Conservation (phyloP, 1,140 invertebrate species). For the Hetaerina americana region DNA sequence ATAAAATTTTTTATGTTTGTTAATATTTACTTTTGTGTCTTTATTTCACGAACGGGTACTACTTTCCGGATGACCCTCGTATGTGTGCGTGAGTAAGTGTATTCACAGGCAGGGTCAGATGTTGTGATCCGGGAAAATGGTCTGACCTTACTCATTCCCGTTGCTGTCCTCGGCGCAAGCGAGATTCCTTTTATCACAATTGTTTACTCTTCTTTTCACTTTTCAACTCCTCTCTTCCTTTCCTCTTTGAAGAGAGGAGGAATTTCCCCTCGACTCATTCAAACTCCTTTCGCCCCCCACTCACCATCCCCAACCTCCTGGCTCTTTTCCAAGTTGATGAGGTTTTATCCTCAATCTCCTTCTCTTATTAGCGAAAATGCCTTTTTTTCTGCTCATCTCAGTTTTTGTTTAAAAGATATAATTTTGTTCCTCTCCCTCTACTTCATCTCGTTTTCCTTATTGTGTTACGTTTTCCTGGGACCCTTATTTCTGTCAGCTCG, state of each 20-base stretch:
- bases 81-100: no score
- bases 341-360: not conserved
- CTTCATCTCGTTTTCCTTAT: not conserved
- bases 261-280: not conserved
- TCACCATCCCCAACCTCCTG: no score
- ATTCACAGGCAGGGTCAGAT: no score
- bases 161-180: no score
- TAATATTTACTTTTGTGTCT: no score
- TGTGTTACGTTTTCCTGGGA: not conserved
- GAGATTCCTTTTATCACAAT: no score
- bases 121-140: no score
- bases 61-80: no score
- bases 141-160: no score
- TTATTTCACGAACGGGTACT: no score
- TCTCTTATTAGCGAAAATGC: not conserved
- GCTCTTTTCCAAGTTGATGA: not conserved
- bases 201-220: no score
- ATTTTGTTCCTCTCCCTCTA: not conserved
- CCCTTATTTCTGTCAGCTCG: not conserved
- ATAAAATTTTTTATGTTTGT: no score
- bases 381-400: not conserved
- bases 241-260: not conserved
- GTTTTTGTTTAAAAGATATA: not conserved
- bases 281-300: not conserved
- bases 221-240: not conserved